These are phyloP conservation scores for Cenopis cana DNA, from an alignment of 2,888 invertebrate genomes.

Conservation along the genomic window DNA sequence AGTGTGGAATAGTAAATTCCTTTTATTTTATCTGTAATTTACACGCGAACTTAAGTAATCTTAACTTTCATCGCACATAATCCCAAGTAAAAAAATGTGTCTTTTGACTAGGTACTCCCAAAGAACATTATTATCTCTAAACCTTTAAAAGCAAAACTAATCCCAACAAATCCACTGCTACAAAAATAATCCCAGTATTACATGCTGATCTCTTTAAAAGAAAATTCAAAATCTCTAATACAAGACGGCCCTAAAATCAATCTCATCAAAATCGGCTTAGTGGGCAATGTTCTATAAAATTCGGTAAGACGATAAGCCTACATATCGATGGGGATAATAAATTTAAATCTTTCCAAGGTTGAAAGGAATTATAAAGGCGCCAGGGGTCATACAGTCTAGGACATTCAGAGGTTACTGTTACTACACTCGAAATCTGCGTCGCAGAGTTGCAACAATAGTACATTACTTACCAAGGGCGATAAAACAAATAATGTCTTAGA, in stretches of 20 bases:
- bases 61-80: too few relatives aligned
- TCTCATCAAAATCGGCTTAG: constrained; percentile 36
- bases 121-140: too few relatives aligned
- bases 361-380: constrained; percentile 6
- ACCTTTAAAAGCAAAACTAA: constrained; percentile 5
- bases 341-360: constrained; percentile 5
- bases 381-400: too few relatives aligned
- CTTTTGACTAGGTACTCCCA: not conserved
- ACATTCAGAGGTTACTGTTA: too few relatives aligned
- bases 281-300: constrained; percentile 30
- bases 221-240: constrained; percentile 21
- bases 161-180: not conserved
- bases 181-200: constrained; percentile 15
- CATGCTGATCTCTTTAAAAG: constrained; percentile 18
- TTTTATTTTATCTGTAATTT: too few relatives aligned
- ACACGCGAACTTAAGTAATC: too few relatives aligned
- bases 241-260: constrained; percentile 22
- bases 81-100: too few relatives aligned
- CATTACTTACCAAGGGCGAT: too few relatives aligned
- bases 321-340: constrained; percentile 21
- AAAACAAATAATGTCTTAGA: too few relatives aligned
- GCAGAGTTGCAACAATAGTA: too few relatives aligned
- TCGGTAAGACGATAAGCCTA: constrained; percentile 29
- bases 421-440: too few relatives aligned
- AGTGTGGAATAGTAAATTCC: too few relatives aligned